Percentiles rank a stretch among this genome's conserved stretches.
These are phyloP conservation scores for Argya squamiceps DNA, from an alignment of 2,797 vertebrate species.

Conservation along the genomic window DNA sequence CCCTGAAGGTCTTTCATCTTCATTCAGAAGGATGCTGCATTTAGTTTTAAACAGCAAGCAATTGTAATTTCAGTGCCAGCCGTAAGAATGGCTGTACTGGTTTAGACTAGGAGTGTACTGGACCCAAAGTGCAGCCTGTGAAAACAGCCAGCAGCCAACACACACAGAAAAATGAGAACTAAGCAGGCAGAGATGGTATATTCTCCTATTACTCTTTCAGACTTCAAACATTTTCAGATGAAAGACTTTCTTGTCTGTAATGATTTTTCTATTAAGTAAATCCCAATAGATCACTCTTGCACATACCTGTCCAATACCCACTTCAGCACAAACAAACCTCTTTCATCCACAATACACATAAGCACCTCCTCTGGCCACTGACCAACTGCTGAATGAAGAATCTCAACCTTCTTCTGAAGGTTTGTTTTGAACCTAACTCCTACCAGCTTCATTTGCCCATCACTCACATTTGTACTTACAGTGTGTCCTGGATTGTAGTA, in stretches of 20 bases:
- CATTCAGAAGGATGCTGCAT: neutral
- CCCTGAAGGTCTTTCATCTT: neutral
- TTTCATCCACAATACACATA: neutral
- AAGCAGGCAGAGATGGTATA: neutral
- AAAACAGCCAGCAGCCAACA: neutral
- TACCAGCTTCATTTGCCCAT: neutral
- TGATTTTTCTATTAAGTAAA: neutral
- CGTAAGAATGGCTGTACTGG: neutral
- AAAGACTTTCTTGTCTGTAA: neutral
- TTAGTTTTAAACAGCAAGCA: neutral
- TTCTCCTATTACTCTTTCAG: neutral
- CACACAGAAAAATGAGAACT: neutral
- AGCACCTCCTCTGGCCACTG: neutral
- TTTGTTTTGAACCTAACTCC: neutral
- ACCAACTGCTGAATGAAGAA: neutral
- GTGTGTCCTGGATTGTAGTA: no score
- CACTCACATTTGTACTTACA: neutral
- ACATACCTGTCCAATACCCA: neutral
- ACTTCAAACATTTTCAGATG: neutral
- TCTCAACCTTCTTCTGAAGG: neutral
- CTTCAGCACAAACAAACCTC: neutral
- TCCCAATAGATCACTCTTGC: neutral
- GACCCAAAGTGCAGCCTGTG: neutral
- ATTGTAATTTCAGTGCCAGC: neutral
- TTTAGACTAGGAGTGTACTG: neutral